Evolutionary conservation across 2,797 vertebrate genomes (phyloP).

Genomic region (Hemitrygon akajei): DNA sequence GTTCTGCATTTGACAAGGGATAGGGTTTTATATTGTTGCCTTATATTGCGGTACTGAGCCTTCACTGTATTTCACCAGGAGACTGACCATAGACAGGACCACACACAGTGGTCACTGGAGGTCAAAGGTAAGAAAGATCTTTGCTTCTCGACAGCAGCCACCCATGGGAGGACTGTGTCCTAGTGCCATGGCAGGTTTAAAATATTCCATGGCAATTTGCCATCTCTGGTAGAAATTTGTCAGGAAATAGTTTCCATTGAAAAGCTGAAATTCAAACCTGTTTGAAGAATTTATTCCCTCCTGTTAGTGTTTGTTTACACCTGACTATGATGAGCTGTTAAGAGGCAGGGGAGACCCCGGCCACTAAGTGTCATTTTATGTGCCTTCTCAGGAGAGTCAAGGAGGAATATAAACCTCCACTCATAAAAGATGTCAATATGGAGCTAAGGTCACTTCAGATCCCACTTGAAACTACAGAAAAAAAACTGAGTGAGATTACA

Average conservation of each 20-base stretch:
- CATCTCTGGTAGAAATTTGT: neutral
- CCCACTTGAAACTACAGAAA: neutral
- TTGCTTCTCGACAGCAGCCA: neutral
- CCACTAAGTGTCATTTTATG: constrained; percentile 32
- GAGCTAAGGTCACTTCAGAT: neutral
- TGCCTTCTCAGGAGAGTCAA: neutral
- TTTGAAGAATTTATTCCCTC: neutral
- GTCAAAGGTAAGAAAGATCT: neutral
- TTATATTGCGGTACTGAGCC: neutral
- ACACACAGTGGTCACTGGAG: constrained; percentile 13
- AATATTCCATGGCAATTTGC: neutral
- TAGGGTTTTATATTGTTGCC: too few species aligned
- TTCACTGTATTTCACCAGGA: neutral
- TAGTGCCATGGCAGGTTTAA: neutral
- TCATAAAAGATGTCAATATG: constrained; percentile 16
- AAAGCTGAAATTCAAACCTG: neutral
- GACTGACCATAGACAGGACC: neutral
- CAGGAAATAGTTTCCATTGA: neutral
- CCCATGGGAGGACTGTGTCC: neutral
- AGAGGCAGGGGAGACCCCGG: neutral
- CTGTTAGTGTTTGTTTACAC: neutral
- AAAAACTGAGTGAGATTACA: neutral
- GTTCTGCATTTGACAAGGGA: neutral
- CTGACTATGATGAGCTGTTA: neutral
- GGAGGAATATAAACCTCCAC: neutral